Base-by-base conservation (phyloP, 2,888 invertebrate genomes). In the Drosophila atroscutellata region DNA sequence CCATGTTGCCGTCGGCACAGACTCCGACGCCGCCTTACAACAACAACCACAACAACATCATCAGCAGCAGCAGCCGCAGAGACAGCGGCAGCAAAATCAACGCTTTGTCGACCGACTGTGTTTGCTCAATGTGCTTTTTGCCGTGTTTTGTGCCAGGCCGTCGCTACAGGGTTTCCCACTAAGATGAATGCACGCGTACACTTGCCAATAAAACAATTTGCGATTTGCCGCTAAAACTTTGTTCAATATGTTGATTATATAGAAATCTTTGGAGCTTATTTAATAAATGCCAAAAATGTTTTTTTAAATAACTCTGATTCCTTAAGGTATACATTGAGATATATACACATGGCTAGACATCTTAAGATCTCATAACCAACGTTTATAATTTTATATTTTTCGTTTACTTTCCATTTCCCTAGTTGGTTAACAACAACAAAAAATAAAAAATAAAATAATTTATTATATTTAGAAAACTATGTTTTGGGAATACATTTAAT, bases 1-100 rank as follows among this genome's bases (percentile, higher is more conserved):
- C 89, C 82, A 87, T 86, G 83, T 83, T 64, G 78, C 81, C 76
- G 69, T 58, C 80, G 66, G 81, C 81, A 69, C 84, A 89, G 90
- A 83, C 90, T 89, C 84, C 84, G 71, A 73, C 79, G 79, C 82
- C 78, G 73, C 75, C 77, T 81, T 76, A 72, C 81, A 66, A 80
- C 77, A 80, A 51, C 67, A 67, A 39, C 77, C 59, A 20, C 56
- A 66, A 7, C 74, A 52, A 24, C 2, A 42, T 20, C 42, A 42
- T 7, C 77, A 77, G 28, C 73, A 56, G 52, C 70, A 51, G 36
- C 58, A 55, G 28, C 71, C 56, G 50, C 76, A 60, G 60, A 74
- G 47, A 52, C 75, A 57, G 56, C 62, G 50, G 66, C 64, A 52
- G 67, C 63, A 64, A 72, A 77, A 83, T 77, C 86, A 80, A 83